Percentiles rank a stretch among this genome's conserved stretches.
Evolutionary conservation across 2,797 vertebrate species (phyloP).

Genomic region (Phrynocephalus forsythii): DNA sequence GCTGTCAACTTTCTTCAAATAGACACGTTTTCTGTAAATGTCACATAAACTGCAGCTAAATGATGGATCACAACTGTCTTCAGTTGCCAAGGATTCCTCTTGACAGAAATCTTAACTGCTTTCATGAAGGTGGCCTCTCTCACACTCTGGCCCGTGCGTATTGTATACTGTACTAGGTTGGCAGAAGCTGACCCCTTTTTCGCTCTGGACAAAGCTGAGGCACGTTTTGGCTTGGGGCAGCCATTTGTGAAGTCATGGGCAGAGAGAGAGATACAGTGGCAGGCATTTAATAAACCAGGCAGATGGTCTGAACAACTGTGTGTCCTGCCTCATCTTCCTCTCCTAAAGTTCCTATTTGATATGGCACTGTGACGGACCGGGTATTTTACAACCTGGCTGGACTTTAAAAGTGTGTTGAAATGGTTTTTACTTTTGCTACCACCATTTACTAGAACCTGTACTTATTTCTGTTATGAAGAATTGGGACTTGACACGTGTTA

Average conservation of each 20-base stretch:
- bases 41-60: slow-evolving; percentile 60
- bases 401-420: too few relatives aligned
- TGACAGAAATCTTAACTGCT: slow-evolving; percentile 59
- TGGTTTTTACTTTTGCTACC: too few relatives aligned
- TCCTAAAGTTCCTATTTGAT: not conserved
- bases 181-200: not conserved
- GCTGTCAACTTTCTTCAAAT: slow-evolving; percentile 66
- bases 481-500: too few relatives aligned
- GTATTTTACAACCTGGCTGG: too few relatives aligned
- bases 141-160: not conserved
- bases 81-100: slow-evolving; percentile 45
- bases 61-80: slow-evolving; percentile 57
- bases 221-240: too few relatives aligned
- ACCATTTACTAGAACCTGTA: too few relatives aligned
- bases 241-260: not conserved
- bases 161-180: not conserved
- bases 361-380: not conserved
- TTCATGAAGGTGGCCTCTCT: slow-evolving; percentile 19
- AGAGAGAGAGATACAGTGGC: not conserved
- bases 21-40: slow-evolving; percentile 66
- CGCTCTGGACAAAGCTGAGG: not conserved
- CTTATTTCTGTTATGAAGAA: too few relatives aligned
- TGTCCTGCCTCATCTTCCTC: not conserved
- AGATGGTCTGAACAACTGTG: not conserved
- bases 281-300: not conserved